Evolutionary conservation across 1,140 invertebrate genomes (phyloP).

Genomic region (Drosophila novamexicana): DNA sequence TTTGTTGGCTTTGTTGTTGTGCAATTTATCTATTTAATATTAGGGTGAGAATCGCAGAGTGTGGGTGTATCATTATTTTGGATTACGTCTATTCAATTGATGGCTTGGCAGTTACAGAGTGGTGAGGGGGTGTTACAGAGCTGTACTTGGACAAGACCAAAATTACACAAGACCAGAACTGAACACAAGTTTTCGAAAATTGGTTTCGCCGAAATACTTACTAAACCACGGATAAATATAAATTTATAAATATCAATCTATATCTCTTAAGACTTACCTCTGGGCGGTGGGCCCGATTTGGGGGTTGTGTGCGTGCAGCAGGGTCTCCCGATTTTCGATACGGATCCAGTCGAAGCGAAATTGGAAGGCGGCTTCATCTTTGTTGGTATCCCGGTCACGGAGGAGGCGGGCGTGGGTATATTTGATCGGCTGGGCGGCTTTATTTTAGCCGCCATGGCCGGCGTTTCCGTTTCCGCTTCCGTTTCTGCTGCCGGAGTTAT

Average conservation of each 20-base stretch:
- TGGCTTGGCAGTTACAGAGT: conserved; percentile 3
- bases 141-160: conserved; percentile 44
- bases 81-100: conserved; percentile 62
- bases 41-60: not conserved
- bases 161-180: conserved; percentile 36
- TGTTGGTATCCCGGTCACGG: conserved; percentile 61
- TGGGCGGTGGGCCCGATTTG: conserved; percentile 74
- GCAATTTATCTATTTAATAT: conserved; percentile 14
- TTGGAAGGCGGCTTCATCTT: conserved; percentile 63
- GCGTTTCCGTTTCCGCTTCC: not conserved
- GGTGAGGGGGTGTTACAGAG: conserved; percentile 32
- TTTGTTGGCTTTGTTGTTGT: conserved; percentile 7
- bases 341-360: conserved; percentile 57
- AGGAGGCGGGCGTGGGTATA: conserved; percentile 65
- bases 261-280: conserved; percentile 56
- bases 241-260: not conserved
- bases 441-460: conserved; percentile 32
- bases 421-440: conserved; percentile 45
- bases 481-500: conserved; percentile 16
- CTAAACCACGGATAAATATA: too few species aligned
- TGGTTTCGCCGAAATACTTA: too few species aligned
- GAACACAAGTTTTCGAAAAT: not conserved
- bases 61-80: conserved; percentile 54
- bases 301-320: conserved; percentile 73
- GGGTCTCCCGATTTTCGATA: conserved; percentile 75